These are phyloP conservation scores for Pogonocichla stellata DNA, from an alignment of 2,113 vertebrate genomes.

Conservation along the genomic window DNA sequence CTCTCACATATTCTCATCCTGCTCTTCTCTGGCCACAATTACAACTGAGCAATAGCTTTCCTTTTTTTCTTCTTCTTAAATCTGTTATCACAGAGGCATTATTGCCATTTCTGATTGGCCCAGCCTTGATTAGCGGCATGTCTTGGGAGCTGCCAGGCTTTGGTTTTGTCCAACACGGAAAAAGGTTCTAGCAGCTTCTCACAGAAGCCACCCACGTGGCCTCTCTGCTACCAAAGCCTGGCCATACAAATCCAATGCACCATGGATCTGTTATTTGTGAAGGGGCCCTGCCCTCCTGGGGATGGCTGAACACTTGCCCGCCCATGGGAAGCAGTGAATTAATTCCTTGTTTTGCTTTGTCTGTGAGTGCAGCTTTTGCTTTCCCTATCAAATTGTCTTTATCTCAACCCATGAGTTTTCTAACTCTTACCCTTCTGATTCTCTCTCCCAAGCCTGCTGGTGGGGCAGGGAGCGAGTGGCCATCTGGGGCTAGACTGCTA, in stretches of 20 bases:
- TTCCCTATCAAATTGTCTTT: neutral
- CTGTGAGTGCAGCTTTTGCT: neutral
- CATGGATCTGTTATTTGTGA: neutral
- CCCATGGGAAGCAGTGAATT: neutral
- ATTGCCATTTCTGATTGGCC: neutral
- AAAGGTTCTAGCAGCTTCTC: neutral
- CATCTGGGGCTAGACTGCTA: accelerated
- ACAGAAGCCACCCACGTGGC: neutral
- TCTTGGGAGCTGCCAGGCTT: neutral
- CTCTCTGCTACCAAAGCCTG: neutral
- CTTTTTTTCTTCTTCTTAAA: neutral
- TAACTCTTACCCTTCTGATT: neutral
- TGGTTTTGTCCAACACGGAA: neutral
- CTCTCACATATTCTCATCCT: neutral
- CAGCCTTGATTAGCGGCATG: neutral
- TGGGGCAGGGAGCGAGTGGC: neutral
- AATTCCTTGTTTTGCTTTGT: neutral
- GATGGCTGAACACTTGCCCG: neutral
- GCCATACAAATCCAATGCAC: neutral
- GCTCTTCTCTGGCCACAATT: neutral
- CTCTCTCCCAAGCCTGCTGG: neutral
- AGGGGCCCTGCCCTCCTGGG: too few relatives aligned
- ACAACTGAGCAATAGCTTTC: neutral
- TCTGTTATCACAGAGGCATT: neutral
- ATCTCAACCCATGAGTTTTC: neutral